phyloP scores from a whole-genome alignment of 2,888 invertebrate species.

The Sialis lutaria region DNA sequence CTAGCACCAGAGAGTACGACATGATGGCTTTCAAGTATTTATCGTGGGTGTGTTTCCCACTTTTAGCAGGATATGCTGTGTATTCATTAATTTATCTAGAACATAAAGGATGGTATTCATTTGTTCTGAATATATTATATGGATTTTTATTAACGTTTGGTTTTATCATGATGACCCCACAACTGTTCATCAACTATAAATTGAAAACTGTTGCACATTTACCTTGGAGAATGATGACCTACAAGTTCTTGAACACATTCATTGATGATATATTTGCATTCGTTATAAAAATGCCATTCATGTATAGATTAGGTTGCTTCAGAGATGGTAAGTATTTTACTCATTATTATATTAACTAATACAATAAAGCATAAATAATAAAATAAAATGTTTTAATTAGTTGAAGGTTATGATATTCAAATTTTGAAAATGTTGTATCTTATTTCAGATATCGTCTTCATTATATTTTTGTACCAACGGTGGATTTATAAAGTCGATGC shows the following conservation, averaged over 20 bases:
- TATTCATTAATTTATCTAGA: conserved; percentile 92
- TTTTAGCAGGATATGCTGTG: conserved; percentile 80
- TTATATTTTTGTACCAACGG: conserved; percentile 95
- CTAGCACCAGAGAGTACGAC: conserved; percentile 87
- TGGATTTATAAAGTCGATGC: conserved; percentile 98
- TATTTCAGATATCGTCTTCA: conserved; percentile 84
- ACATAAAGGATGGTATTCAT: conserved; percentile 99
- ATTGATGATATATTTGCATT: conserved; percentile 99
- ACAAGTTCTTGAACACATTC: conserved; percentile 98
- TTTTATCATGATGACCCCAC: conserved; percentile 99
- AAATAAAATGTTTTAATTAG: too few species aligned
- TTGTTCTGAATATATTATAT: conserved; percentile 89
- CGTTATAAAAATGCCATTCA: conserved; percentile 99
- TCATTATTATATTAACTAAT: neutral
- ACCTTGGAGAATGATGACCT: conserved; percentile 99
- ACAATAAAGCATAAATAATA: neutral
- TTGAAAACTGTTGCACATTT: conserved; percentile 97
- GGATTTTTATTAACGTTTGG: conserved; percentile 97
- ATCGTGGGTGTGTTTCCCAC: conserved; percentile 89
- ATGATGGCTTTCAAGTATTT: conserved; percentile 90
- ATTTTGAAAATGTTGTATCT: conserved; percentile 10
- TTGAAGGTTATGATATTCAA: neutral
- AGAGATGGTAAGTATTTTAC: conserved; percentile 55
- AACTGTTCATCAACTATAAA: conserved; percentile 98
- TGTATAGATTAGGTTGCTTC: conserved; percentile 96